phyloP scores from a whole-genome alignment of 2,888 invertebrate genomes.

The Hybos culiciformis region DNA sequence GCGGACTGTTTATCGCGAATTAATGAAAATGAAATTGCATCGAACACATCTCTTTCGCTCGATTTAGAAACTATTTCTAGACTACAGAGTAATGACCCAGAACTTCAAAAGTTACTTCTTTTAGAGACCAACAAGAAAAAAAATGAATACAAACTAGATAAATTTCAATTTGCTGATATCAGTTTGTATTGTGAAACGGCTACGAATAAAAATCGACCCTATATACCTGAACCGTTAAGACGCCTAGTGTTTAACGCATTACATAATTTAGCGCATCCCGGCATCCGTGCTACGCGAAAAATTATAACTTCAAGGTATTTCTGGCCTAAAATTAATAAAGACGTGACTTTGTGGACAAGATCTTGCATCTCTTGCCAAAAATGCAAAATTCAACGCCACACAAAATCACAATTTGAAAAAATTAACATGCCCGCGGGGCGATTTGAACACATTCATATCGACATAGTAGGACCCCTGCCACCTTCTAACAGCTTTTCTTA shows the following conservation, averaged over 20 bases:
- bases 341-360: conserved; percentile 20
- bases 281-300: conserved; percentile 14
- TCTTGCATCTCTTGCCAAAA: conserved; percentile 23
- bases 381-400: conserved; percentile 21
- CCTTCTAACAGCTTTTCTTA: conserved; percentile 16
- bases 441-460: conserved; percentile 25
- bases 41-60: no score
- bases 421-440: conserved; percentile 17
- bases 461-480: conserved; percentile 25
- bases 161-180: conserved; percentile 1
- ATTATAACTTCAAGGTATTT: conserved; percentile 17
- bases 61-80: neutral
- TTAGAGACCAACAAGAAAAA: conserved; percentile 8
- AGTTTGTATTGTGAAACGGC: conserved; percentile 4
- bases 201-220: conserved; percentile 12
- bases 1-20: neutral
- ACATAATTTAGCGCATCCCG: conserved; percentile 11
- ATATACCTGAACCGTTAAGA: conserved; percentile 13
- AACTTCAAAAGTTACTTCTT: conserved; percentile 5
- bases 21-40: neutral
- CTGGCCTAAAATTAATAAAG: conserved; percentile 19
- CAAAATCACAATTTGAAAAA: conserved; percentile 13
- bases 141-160: conserved; percentile 8
- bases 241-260: conserved; percentile 1
- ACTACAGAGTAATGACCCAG: neutral